Percentiles rank a stretch among this genome's conserved stretches.
These are phyloP conservation scores for Cyprinella venusta DNA, from an alignment of 2,797 vertebrate species.

Conservation along the genomic window DNA sequence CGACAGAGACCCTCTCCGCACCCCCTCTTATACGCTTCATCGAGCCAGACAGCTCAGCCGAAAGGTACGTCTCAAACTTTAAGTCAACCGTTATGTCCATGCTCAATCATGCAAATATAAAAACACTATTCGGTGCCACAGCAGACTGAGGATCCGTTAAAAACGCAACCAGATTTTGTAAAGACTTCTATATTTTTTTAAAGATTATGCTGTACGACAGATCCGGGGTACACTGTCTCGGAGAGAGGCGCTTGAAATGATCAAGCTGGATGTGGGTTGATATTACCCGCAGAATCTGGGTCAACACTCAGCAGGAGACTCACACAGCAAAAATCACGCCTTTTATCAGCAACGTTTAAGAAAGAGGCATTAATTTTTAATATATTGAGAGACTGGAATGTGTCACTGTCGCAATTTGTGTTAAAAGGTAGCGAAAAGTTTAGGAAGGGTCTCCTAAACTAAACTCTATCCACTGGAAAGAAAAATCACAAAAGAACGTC, in stretches of 20 bases:
- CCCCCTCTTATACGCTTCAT: constrained; percentile 94
- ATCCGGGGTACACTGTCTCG: not conserved
- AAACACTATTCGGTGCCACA: not conserved
- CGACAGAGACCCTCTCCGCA: constrained; percentile 92
- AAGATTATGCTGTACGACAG: not conserved
- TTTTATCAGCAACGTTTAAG: constrained; percentile 45
- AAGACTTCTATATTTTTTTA: not conserved
- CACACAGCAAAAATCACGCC: constrained; percentile 29
- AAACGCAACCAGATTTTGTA: not conserved
- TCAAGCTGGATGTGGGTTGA: constrained; percentile 35
- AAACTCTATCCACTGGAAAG: not conserved
- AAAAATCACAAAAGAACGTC: not conserved
- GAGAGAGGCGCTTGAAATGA: constrained; percentile 38
- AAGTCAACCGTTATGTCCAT: not conserved
- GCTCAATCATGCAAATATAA: not conserved
- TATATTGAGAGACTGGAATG: constrained; percentile 3
- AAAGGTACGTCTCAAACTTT: constrained; percentile 82
- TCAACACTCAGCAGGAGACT: constrained; percentile 54
- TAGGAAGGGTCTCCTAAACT: not conserved
- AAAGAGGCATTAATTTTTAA: constrained; percentile 26
- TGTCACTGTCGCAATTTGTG: constrained; percentile 29
- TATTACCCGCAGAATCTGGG: constrained; percentile 58
- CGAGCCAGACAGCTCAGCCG: constrained; percentile 95
- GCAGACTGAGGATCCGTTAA: not conserved
- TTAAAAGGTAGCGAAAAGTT: not conserved